Base-by-base conservation (phyloP, 1,140 invertebrate species). In the Euwallacea similis region DNA sequence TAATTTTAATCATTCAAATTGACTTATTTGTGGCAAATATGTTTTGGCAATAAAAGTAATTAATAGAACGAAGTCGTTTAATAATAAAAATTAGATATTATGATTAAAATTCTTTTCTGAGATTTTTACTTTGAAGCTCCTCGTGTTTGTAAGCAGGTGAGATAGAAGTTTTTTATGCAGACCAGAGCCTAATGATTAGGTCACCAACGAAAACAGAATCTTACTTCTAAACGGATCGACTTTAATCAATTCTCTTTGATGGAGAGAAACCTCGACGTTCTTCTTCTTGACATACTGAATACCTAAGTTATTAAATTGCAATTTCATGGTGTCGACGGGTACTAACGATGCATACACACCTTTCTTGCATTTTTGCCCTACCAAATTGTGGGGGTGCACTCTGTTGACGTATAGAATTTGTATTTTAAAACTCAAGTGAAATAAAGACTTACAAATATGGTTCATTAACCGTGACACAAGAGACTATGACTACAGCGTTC, bases 381-480 rank as follows among this genome's bases (percentile, higher is more conserved):
- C 96, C 46, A 98, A 85, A 84, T 97, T 97, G 82, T 98, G 96
- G 0, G 97, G 96, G 85, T 98, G 97, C 11, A 94, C 89, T 79
- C 91, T 88, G 76, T 33, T 33, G 21, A 33, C 21, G 21, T 33
- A 33, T 33, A 33, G 21, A 33, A 33, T 33, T 33, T 33, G 21
- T 33, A 33, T 2, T 33, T 33, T 33, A 33, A 33, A 1, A 33
- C 21, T 33, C 21, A 4, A 33, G 46, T 50, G 13, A 50, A 50
- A 6, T 50, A 11, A 13, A 0, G 6, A 73, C 81, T 83, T 75
- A 89, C 87, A 84, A 87, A 80, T 95, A 92, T 0, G 95, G 94
- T 33, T 85, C 81, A 76, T 97, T 94, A 82, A 95, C 95, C n/a
- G 95, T 98, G 10, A 98, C 95, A 83, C 96, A 98, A 0, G 95